phyloP scores from a whole-genome alignment of 2,797 vertebrate species.

The Spinus pinus region DNA sequence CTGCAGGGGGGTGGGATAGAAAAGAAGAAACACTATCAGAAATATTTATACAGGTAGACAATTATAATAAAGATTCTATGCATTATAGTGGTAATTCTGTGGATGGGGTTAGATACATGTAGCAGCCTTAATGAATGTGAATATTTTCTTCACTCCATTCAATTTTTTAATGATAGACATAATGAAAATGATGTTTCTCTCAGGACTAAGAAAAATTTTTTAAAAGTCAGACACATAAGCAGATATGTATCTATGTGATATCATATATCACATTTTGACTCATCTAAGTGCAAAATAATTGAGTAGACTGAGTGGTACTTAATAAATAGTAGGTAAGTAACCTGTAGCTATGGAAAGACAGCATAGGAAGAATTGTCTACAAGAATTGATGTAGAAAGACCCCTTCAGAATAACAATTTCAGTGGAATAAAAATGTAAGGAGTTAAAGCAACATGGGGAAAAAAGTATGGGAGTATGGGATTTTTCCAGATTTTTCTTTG shows the following conservation, averaged over 20 bases:
- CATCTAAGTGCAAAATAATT: neutral
- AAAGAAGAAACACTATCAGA: neutral
- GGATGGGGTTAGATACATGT: neutral
- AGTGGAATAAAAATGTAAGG: neutral
- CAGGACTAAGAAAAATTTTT: neutral
- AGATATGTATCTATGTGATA: neutral
- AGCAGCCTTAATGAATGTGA: neutral
- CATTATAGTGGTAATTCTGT: neutral
- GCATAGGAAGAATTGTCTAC: neutral
- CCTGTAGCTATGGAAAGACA: neutral
- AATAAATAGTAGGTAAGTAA: neutral
- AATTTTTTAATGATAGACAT: neutral
- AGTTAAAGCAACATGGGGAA: neutral
- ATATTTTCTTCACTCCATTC: neutral
- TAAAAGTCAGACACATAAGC: neutral
- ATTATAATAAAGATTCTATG: neutral
- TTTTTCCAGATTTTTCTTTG: neutral
- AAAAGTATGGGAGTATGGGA: fast-evolving
- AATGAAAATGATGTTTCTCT: neutral
- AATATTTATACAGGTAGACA: neutral
- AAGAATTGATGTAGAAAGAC: neutral
- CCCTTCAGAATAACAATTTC: neutral
- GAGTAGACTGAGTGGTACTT: neutral
- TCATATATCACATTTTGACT: neutral
- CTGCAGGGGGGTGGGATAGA: neutral